A percentile compares a stretch with the other conserved stretches of the same genome.
Evolutionary conservation across 2,888 invertebrate genomes (phyloP).

Genomic region (Loripinus fragilis): DNA sequence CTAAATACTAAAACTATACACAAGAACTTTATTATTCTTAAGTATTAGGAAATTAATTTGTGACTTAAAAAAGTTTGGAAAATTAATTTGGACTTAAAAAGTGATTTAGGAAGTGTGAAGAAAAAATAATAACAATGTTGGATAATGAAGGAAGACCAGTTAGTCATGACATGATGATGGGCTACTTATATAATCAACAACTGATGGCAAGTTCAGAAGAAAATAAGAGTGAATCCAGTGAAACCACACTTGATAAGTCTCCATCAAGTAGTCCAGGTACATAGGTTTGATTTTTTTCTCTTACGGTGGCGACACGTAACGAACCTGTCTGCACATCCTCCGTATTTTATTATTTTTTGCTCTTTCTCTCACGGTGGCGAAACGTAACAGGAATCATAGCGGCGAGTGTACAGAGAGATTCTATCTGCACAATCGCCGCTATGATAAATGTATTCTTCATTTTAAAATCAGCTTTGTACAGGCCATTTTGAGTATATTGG

Average conservation of each 20-base stretch:
- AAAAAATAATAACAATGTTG: slow-evolving; percentile 46
- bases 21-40: slow-evolving; percentile 16
- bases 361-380: no score
- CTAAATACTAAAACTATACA: slow-evolving; percentile 3
- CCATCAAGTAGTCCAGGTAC: slow-evolving; percentile 59
- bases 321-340: no score
- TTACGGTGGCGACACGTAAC: no score
- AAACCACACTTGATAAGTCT: slow-evolving; percentile 48
- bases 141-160: slow-evolving; percentile 52
- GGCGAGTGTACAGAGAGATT: no score
- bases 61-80: slow-evolving; percentile 14
- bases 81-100: slow-evolving; percentile 9
- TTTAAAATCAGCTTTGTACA: no score
- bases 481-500: no score
- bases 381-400: no score
- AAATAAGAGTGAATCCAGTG: slow-evolving; percentile 45
- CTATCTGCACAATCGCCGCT: no score
- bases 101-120: slow-evolving; percentile 2
- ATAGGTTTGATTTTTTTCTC: neutral
- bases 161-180: slow-evolving; percentile 48
- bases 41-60: slow-evolving; percentile 20
- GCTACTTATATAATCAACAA: slow-evolving; percentile 57
- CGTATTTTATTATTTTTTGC: no score
- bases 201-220: slow-evolving; percentile 38
- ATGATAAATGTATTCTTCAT: no score